Conservation (phyloP, 2,888 invertebrate species). For the Pseudococcus viburni region DNA sequence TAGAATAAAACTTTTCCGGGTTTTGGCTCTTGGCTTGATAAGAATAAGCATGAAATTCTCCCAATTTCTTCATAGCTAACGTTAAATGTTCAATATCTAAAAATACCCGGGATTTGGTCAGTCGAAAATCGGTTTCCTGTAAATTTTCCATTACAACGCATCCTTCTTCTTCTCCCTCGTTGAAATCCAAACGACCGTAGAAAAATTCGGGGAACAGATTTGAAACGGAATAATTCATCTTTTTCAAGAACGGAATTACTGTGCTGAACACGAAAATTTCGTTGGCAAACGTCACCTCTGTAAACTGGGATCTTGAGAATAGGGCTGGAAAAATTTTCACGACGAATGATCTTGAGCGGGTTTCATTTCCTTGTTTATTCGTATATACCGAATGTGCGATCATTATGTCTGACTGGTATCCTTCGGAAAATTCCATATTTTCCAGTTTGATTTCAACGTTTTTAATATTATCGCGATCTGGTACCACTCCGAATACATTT, state of each 20-base stretch:
- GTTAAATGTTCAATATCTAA: neutral
- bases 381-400: too few species aligned
- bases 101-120: neutral
- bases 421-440: too few species aligned
- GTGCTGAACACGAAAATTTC: neutral
- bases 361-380: too few species aligned
- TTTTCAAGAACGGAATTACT: neutral
- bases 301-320: neutral
- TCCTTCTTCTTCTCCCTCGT: neutral
- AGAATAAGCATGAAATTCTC: neutral
- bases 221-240: neutral
- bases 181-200: neutral
- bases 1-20: neutral
- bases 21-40: neutral
- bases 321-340: too few species aligned
- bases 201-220: neutral
- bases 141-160: neutral
- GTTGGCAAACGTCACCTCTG: neutral
- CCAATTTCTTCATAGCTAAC: neutral
- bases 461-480: too few species aligned
- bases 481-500: too few species aligned
- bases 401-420: too few species aligned
- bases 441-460: too few species aligned
- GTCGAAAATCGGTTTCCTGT: neutral
- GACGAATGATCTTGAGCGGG: too few species aligned